Evolutionary conservation across 2,113 vertebrate species (phyloP), one percentile per base, ranked within the genome.

Genomic region (Sinocyclocheilus maitianheensis): DNA sequence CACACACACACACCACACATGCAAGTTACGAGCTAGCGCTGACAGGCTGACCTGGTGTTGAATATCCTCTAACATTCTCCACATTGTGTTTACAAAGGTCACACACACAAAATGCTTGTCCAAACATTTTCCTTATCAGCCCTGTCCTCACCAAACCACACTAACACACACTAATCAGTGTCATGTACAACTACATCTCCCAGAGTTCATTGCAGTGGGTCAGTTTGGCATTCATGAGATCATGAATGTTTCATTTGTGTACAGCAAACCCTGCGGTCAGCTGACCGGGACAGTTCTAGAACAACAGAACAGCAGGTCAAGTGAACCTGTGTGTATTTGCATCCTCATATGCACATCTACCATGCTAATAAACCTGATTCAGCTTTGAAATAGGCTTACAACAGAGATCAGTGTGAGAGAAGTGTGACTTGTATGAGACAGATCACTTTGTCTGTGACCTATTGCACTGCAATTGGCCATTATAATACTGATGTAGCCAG

Each of bases 11-110:
- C 43, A 14, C 75, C 9, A 6, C 43, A 69, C 63, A 51, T 46
- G 26, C 14, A 89, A 82, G 53, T 89, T 60, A 78, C 69, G 65
- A 79, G 85, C 84, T 87, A 84, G 65, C 77, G 87, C 89, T 89
- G 90, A 93, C 89, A 89, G 87, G 53, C 16, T 37, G 37, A 55
- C 79, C 88, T 83, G 53, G 84, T 88, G 86, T 75, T 80, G 85
- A 72, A 90, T 91, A 85, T 93, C 91, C 86, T 69, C 78, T 91
- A 87, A 88, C 55, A 48, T 62, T 60, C 55, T 58, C 51, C 22
- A 72, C 51, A 16, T 14, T 77, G 77, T 77, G 75, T 89, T 77
- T 48, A 85, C 75, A 84, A 78, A 76, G 85, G 79, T 81, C 83
- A 53, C 40, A 71, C 60, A 65, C 63, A 72, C 87, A 71, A 65